Conservation (phyloP, 2,888 invertebrate genomes). For the Agonopterix arenella region DNA sequence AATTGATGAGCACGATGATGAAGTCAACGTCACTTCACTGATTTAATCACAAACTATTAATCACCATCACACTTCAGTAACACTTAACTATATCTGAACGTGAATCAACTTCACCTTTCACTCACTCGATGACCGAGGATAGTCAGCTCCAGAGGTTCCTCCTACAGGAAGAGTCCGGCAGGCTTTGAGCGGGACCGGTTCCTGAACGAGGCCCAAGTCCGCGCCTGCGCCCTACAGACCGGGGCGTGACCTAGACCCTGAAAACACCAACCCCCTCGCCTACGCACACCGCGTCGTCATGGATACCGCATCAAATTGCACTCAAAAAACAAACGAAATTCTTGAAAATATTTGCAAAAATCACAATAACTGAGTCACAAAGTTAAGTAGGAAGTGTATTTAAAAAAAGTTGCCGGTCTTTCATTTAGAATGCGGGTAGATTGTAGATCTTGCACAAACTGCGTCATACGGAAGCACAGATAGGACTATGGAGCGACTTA, state of each 20-base stretch:
- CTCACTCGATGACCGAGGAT: background rate
- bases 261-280: conserved; percentile 66
- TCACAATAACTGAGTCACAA: background rate
- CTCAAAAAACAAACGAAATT: conserved; percentile 23
- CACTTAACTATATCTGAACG: no score
- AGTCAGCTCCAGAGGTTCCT: conserved; percentile 15
- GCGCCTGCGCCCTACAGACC: conserved; percentile 53
- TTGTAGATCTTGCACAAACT: conserved; percentile 18
- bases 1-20: background rate
- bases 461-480: conserved; percentile 35
- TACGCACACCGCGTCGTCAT: conserved; percentile 55
- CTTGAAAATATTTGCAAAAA: conserved; percentile 5
- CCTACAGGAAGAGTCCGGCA: conserved; percentile 44
- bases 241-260: conserved; percentile 79
- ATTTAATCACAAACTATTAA: no score
- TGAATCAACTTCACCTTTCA: no score
- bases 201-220: conserved; percentile 37
- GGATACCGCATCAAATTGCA: conserved; percentile 40
- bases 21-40: no score
- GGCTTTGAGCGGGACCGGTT: conserved; percentile 40
- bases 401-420: background rate
- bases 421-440: conserved; percentile 6
- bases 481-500: conserved; percentile 32
- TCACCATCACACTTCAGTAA: background rate
- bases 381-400: no score